A percentile compares a stretch with the other conserved stretches of the same genome.
Evolutionary conservation across 2,797 vertebrate species (phyloP).

Genomic region (Kryptopterus vitreolus): DNA sequence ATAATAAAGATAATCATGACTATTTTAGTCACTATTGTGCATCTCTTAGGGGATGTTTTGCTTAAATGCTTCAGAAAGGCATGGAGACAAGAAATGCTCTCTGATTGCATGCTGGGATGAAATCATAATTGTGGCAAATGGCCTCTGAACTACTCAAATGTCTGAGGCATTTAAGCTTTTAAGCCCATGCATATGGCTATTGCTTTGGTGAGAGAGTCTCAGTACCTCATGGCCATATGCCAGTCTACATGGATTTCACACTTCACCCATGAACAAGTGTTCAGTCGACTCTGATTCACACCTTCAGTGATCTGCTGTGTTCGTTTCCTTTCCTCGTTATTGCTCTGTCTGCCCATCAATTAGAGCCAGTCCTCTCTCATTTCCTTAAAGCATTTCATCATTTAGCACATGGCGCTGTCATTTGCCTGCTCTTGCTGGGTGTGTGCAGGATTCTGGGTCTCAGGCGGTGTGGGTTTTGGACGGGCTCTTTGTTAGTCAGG

Average conservation of each 20-base stretch:
- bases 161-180: conserved; percentile 21
- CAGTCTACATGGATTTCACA: conserved; percentile 2
- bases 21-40: neutral
- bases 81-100: neutral
- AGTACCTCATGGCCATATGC: conserved; percentile 15
- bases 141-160: conserved; percentile 17
- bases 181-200: conserved; percentile 4
- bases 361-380: neutral
- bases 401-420: neutral
- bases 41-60: conserved; percentile 5
- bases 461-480: conserved; percentile 5
- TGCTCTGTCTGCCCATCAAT: conserved; percentile 31
- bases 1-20: neutral
- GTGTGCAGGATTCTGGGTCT: conserved; percentile 8
- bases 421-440: neutral
- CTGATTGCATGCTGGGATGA: conserved; percentile 2
- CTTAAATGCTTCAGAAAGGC: conserved; percentile 24
- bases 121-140: conserved; percentile 27
- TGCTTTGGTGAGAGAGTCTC: neutral
- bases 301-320: neutral
- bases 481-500: conserved; percentile 2
- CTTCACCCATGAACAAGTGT: conserved; percentile 4
- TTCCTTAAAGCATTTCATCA: conserved; percentile 17
- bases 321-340: neutral
- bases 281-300: conserved; percentile 15